Evolutionary conservation across 2,797 vertebrate genomes (phyloP).

Genomic region (Gymnocypris eckloni): DNA sequence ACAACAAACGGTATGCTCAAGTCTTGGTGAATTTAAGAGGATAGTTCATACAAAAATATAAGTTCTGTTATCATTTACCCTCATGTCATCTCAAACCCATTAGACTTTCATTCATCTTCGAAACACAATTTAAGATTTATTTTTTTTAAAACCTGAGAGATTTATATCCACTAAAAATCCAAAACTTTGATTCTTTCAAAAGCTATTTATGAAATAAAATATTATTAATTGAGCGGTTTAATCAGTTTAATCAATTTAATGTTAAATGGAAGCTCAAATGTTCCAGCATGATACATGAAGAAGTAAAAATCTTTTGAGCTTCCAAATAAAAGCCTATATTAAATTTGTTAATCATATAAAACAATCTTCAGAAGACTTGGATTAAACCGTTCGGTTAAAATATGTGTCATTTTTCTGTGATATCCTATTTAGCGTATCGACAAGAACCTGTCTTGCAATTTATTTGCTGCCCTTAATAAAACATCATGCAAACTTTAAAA

Average conservation of each 20-base stretch:
- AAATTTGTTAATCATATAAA: neutral
- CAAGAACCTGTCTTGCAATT: neutral
- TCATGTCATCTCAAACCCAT: no score
- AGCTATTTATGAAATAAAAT: neutral
- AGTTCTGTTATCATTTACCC: neutral
- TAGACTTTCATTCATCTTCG: neutral
- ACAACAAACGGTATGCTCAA: neutral
- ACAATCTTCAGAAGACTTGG: neutral
- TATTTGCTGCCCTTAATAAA: neutral
- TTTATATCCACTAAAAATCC: neutral
- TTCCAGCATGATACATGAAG: neutral
- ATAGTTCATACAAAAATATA: no score
- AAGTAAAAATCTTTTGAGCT: neutral
- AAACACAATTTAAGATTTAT: neutral
- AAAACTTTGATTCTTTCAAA: neutral
- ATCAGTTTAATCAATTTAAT: neutral
- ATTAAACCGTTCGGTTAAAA: neutral
- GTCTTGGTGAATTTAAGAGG: no score
- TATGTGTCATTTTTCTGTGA: neutral
- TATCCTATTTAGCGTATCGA: neutral
- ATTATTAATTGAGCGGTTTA: neutral
- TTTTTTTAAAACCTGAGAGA: neutral
- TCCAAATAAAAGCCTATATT: neutral
- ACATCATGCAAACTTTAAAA: neutral
- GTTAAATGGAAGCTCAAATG: neutral